Evolutionary conservation across 2,113 vertebrate genomes (phyloP).

Genomic region (Orientallactaga bullata): DNA sequence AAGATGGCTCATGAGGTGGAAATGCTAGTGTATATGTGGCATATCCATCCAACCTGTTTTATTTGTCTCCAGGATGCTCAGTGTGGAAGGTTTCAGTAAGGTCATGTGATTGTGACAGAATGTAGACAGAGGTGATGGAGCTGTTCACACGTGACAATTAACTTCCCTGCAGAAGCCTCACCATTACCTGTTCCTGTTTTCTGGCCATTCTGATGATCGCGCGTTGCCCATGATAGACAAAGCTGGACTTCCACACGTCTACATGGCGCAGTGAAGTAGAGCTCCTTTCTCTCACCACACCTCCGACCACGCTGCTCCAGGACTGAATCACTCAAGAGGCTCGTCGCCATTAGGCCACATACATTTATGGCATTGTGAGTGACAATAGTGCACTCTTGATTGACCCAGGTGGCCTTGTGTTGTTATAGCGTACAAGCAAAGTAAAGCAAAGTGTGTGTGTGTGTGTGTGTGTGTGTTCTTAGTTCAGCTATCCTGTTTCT

Average conservation of each 20-base stretch:
- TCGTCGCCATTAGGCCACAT: not conserved
- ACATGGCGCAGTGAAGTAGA: not conserved
- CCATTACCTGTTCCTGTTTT: not conserved
- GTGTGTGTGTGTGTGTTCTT: no score
- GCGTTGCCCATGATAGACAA: not conserved
- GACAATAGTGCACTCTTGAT: not conserved
- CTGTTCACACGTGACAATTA: not conserved
- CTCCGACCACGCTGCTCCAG: not conserved
- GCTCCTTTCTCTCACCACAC: accelerated
- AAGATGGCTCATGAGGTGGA: no score
- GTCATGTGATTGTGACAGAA: not conserved
- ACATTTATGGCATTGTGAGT: not conserved
- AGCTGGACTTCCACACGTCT: not conserved
- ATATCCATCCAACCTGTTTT: not conserved
- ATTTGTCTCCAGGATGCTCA: not conserved
- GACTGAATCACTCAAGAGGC: not conserved
- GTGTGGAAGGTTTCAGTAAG: not conserved
- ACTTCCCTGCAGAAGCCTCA: not conserved
- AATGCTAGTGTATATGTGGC: no score
- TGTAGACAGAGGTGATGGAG: no score
- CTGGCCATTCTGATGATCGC: not conserved
- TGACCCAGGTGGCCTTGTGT: not conserved
- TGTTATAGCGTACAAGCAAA: not conserved
- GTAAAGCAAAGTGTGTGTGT: not conserved
- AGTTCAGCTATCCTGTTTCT: not conserved